Conservation (phyloP, 2,888 invertebrate species). For the Pristionchus arcanus region DNA sequence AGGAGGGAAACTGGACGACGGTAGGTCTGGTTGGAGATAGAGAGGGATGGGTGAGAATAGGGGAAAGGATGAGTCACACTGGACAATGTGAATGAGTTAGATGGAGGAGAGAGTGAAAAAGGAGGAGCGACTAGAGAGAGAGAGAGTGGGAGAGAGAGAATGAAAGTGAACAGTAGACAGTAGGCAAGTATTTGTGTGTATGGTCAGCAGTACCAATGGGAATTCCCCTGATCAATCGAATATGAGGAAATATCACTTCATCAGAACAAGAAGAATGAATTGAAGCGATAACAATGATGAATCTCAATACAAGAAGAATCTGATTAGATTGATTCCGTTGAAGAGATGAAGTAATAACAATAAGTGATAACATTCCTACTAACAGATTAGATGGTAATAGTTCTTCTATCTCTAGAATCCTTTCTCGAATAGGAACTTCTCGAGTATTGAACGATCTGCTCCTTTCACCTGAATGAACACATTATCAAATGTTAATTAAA, state of each 20-base stretch:
- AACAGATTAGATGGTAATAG: neutral
- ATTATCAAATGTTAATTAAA: neutral
- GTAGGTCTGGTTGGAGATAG: slow-evolving; percentile 5
- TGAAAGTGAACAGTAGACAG: slow-evolving; percentile 27
- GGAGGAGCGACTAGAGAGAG: slow-evolving; percentile 25
- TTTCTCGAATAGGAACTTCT: slow-evolving; percentile 75
- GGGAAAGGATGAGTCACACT: slow-evolving; percentile 43
- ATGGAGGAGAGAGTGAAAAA: neutral
- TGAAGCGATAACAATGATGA: neutral
- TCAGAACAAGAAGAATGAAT: slow-evolving; percentile 12
- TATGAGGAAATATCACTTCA: slow-evolving; percentile 3
- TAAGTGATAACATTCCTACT: neutral
- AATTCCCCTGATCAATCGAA: neutral
- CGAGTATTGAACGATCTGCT: slow-evolving; percentile 73
- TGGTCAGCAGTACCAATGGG: slow-evolving; percentile 39
- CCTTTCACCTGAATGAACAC: slow-evolving; percentile 78
- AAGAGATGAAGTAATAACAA: slow-evolving; percentile 31
- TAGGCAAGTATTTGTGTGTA: slow-evolving; percentile 45
- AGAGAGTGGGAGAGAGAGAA: slow-evolving; percentile 38
- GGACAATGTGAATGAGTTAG: slow-evolving; percentile 38
- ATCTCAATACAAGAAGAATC: neutral
- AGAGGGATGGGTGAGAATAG: slow-evolving; percentile 18
- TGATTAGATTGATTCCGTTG: neutral
- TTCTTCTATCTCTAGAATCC: slow-evolving; percentile 71
- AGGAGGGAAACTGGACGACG: neutral